Evolutionary conservation across 2,113 vertebrate genomes (phyloP).

Genomic region (Hippocampus abdominalis): DNA sequence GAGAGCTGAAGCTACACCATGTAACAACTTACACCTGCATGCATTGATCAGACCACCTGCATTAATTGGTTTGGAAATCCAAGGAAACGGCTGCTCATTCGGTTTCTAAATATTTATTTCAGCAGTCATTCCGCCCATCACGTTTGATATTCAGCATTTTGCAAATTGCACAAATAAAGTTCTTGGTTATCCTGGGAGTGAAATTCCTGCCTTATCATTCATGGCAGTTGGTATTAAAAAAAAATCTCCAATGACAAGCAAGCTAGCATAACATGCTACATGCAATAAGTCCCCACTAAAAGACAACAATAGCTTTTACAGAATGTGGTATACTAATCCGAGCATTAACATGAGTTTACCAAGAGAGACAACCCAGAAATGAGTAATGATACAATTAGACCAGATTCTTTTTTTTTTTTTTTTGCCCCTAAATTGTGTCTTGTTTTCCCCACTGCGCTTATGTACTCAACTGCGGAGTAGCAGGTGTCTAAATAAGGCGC

Average conservation of each 20-base stretch:
- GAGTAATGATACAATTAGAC: not conserved
- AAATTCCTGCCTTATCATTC: conserved; percentile 8
- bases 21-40: conserved; percentile 15
- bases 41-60: conserved; percentile 3
- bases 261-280: not conserved
- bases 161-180: conserved; percentile 1
- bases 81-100: conserved; percentile 17
- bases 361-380: not conserved
- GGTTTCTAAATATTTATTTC: conserved; percentile 18
- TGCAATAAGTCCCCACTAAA: not conserved
- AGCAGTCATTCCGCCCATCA: conserved; percentile 10
- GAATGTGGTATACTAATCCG: not conserved
- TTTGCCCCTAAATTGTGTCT: not conserved
- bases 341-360: not conserved
- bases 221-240: not conserved
- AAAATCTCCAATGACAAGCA: not conserved
- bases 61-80: conserved; percentile 13
- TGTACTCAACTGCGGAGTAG: too few relatives aligned
- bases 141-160: conserved; percentile 3
- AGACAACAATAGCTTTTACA: not conserved
- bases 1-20: conserved; percentile 34
- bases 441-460: too few relatives aligned
- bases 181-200: not conserved
- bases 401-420: not conserved
- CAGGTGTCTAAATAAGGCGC: too few relatives aligned